These are phyloP conservation scores for Desoria tigrina DNA, from an alignment of 2,888 invertebrate genomes.

Conservation along the genomic window DNA sequence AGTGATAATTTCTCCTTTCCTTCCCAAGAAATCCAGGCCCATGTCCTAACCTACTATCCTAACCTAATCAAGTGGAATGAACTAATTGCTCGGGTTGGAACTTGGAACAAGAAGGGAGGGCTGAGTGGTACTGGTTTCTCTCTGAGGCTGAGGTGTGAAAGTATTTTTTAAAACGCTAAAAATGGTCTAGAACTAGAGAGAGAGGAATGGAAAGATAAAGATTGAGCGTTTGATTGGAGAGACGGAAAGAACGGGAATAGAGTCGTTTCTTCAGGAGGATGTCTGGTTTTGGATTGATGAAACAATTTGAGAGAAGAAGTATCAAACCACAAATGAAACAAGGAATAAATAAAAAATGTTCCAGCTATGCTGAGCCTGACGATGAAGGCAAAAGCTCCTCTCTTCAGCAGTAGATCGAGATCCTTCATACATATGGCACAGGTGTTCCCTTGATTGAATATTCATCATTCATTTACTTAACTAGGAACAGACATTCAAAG, in stretches of 20 bases:
- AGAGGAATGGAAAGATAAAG: too few species aligned
- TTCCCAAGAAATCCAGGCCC: too few species aligned
- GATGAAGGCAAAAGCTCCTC: not conserved
- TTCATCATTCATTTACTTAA: conserved; percentile 53
- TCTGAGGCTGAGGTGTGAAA: too few species aligned
- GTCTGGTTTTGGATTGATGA: conserved; percentile 17
- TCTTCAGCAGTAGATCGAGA: conserved; percentile 3
- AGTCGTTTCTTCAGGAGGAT: not conserved
- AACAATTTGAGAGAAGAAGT: conserved; percentile 21
- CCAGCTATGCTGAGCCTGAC: conserved; percentile 37
- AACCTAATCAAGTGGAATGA: too few species aligned
- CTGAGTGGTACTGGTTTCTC: too few species aligned
- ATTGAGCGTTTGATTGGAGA: too few species aligned
- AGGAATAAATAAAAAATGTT: conserved; percentile 42
- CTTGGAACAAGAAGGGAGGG: too few species aligned
- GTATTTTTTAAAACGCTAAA: too few species aligned
- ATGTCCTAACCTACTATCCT: too few species aligned
- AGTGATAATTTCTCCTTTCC: not conserved
- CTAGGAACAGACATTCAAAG: conserved; percentile 13
- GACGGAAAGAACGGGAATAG: too few species aligned
- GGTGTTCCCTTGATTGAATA: conserved; percentile 55
- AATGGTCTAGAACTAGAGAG: too few species aligned
- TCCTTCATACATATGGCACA: conserved; percentile 51
- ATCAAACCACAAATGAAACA: conserved; percentile 42
- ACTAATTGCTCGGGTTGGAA: too few species aligned